A percentile compares a stretch with the other conserved stretches of the same genome.
Evolutionary conservation across 2,888 invertebrate genomes (phyloP).

Genomic region (Onchidella celtica): DNA sequence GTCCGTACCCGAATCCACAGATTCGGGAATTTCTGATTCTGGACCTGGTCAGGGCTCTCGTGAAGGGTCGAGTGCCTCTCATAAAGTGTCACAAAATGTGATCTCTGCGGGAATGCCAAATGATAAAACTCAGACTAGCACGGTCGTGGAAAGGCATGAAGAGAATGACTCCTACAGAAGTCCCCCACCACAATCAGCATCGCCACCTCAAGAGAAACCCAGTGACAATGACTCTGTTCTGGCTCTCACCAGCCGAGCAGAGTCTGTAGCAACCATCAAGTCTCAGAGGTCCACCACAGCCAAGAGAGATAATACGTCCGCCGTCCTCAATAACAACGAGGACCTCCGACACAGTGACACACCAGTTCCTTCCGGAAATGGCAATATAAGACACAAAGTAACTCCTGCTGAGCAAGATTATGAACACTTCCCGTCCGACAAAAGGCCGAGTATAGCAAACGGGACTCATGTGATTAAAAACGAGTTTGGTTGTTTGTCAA

Average conservation of each 20-base stretch:
- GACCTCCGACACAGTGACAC: not conserved
- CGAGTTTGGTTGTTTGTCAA: constrained; percentile 34
- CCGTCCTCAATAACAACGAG: constrained; percentile 20
- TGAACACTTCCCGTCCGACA: not conserved
- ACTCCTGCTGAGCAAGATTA: not conserved
- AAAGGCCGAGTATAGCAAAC: not conserved
- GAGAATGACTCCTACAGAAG: not conserved
- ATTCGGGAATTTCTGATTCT: constrained; percentile 5
- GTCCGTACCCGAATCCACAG: not conserved
- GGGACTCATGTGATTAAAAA: constrained; percentile 25
- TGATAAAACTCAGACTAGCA: not conserved
- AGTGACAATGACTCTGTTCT: not conserved
- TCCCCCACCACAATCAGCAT: not conserved
- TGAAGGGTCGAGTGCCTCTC: not conserved
- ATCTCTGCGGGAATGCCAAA: not conserved
- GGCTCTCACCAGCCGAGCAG: not conserved
- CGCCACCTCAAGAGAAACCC: not conserved
- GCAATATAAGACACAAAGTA: constrained; percentile 16
- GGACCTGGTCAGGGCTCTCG: not conserved
- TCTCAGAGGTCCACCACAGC: not conserved
- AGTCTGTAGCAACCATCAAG: not conserved
- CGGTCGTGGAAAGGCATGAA: not conserved
- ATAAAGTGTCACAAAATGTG: not conserved
- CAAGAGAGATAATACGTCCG: not conserved
- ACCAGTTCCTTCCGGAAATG: constrained; percentile 14